Conservation (phyloP, 2,888 invertebrate genomes). For the Thecocarcelia acutangulata region DNA sequence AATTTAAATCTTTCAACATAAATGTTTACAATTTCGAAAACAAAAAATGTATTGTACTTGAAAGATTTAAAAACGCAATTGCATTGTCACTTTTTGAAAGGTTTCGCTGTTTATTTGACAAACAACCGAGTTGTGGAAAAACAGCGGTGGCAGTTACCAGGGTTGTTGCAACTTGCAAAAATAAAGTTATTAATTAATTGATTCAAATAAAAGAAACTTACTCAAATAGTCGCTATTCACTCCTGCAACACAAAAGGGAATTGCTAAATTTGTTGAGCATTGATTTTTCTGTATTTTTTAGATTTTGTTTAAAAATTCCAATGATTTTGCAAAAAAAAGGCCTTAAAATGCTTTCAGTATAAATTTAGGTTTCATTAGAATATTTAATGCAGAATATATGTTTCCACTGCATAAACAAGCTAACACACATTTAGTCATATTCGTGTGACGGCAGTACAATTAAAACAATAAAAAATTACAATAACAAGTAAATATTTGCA, state of each 20-base stretch:
- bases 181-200: conserved; percentile 22
- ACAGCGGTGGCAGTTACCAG: conserved; percentile 54
- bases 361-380: conserved; percentile 65
- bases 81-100: conserved; percentile 35
- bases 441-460: conserved; percentile 35
- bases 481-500: conserved; percentile 62
- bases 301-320: conserved; percentile 17
- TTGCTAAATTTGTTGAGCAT: conserved; percentile 29
- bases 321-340: conserved; percentile 40
- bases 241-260: conserved; percentile 37
- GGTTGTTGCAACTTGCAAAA: conserved; percentile 40
- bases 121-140: conserved; percentile 47
- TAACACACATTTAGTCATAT: conserved; percentile 2
- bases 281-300: conserved; percentile 6
- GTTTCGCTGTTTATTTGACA: conserved; percentile 35
- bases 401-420: conserved; percentile 5
- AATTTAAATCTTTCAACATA: conserved; percentile 47
- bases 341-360: conserved; percentile 52
- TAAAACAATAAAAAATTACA: conserved; percentile 43
- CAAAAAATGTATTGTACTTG: too few relatives aligned
- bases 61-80: conserved; percentile 22
- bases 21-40: too few relatives aligned
- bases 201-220: conserved; percentile 24
- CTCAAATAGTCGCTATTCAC: conserved; percentile 1
- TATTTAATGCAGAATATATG: conserved; percentile 53